A percentile compares a stretch with the other conserved stretches of the same genome.
These are phyloP conservation scores for Turnix velox DNA, from an alignment of 2,113 vertebrate species.

Conservation along the genomic window DNA sequence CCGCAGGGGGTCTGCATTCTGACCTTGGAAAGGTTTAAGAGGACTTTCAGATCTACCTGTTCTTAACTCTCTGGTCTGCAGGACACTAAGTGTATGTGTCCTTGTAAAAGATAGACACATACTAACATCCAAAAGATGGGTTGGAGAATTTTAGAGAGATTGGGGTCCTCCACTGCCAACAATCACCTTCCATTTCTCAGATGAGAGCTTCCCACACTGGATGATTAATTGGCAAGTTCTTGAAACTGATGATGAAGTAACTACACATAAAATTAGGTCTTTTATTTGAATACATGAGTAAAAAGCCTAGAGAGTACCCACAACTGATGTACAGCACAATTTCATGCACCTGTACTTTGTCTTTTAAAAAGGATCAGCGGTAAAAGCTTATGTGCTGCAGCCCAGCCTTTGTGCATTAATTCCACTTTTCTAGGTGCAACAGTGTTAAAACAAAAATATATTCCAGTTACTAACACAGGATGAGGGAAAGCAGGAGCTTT, in stretches of 20 bases:
- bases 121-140: background rate
- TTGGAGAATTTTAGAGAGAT: background rate
- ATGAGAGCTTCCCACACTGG: background rate
- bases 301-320: background rate
- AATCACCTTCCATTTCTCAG: background rate
- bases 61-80: background rate
- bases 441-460: background rate
- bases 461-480: background rate
- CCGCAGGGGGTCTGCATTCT: background rate
- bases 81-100: background rate
- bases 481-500: background rate
- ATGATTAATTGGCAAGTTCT: background rate
- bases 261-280: background rate
- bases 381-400: background rate
- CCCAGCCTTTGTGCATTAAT: background rate
- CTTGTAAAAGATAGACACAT: background rate
- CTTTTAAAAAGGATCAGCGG: background rate
- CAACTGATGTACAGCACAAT: background rate
- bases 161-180: background rate
- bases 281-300: background rate
- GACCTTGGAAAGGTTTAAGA: slow-evolving; percentile 12
- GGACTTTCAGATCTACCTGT: background rate
- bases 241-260: background rate
- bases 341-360: background rate
- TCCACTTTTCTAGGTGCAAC: background rate